Conservation (phyloP, 2,888 invertebrate genomes). For the Melikaiella ostensackeni region DNA sequence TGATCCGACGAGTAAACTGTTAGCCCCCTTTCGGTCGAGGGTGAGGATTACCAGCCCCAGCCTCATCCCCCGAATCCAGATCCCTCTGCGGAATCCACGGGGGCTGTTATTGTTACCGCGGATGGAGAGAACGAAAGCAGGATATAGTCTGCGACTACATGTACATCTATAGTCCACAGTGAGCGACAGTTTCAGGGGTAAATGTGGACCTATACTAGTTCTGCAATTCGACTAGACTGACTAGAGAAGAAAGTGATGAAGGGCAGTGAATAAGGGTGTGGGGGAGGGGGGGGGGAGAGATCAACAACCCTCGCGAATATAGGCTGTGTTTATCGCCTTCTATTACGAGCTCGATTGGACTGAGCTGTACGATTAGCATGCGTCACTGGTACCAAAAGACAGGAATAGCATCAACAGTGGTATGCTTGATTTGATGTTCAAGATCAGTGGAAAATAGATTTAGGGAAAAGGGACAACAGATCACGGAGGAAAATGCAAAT, state of each 20-base stretch:
- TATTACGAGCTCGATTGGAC: constrained; percentile 70
- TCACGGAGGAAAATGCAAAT: too few relatives aligned
- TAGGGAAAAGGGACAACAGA: background rate
- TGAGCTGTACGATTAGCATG: constrained; percentile 73
- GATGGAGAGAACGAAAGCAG: constrained; percentile 51
- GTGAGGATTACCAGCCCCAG: constrained; percentile 69
- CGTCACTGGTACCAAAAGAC: constrained; percentile 66
- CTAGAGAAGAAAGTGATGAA: constrained; percentile 45
- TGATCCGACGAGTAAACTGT: constrained; percentile 76
- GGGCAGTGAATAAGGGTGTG: constrained; percentile 45
- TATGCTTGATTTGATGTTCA: background rate
- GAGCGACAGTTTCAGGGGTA: constrained; percentile 35
- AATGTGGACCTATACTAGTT: background rate
- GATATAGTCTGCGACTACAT: constrained; percentile 17
- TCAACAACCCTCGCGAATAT: constrained; percentile 68
- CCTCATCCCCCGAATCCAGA: constrained; percentile 60
- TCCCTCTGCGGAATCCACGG: constrained; percentile 64
- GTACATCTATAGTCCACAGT: constrained; percentile 32
- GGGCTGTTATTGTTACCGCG: constrained; percentile 74
- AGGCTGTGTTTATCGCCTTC: constrained; percentile 73
- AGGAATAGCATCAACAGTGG: constrained; percentile 41
- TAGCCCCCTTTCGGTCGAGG: constrained; percentile 65
- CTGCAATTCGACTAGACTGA: background rate
- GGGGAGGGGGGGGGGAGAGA: constrained; percentile 44
- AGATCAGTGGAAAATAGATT: background rate